Evolutionary conservation across 2,888 invertebrate species (phyloP).

Genomic region (Salticus scenicus): DNA sequence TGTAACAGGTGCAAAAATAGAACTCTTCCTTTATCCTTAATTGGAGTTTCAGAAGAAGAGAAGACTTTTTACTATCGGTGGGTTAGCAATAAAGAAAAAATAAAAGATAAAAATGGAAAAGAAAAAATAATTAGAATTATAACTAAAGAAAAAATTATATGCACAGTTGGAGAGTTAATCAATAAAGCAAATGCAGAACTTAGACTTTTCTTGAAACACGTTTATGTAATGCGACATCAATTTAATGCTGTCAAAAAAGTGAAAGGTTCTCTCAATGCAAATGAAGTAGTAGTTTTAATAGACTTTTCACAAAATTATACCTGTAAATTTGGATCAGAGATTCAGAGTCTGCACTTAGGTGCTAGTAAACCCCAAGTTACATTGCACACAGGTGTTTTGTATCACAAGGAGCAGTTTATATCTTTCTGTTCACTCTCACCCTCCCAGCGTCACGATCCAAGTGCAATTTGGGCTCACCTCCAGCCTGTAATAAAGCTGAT

Average conservation of each 20-base stretch:
- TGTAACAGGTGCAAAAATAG: not conserved
- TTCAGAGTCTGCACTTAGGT: not conserved
- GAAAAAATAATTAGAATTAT: not conserved
- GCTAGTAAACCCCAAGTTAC: not conserved
- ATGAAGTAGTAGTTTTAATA: not conserved
- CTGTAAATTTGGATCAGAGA: not conserved
- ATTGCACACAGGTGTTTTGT: not conserved
- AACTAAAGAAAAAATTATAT: not conserved
- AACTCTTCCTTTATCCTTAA: not conserved
- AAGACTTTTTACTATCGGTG: not conserved
- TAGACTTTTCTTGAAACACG: not conserved
- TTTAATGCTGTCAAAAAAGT: not conserved
- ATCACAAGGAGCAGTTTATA: not conserved
- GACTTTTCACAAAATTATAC: constrained; percentile 2
- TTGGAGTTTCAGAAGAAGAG: not conserved
- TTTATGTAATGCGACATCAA: not conserved
- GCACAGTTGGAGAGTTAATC: not conserved
- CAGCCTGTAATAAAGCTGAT: not conserved
- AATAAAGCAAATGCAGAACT: not conserved
- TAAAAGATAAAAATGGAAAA: constrained; percentile 3
- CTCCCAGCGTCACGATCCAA: not conserved
- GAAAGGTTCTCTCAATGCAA: not conserved
- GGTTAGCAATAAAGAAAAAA: not conserved
- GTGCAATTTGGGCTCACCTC: not conserved
- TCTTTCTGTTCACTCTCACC: constrained; percentile 1